These are phyloP conservation scores for Hyposoter didymator DNA, from an alignment of 2,888 invertebrate species.

Conservation along the genomic window DNA sequence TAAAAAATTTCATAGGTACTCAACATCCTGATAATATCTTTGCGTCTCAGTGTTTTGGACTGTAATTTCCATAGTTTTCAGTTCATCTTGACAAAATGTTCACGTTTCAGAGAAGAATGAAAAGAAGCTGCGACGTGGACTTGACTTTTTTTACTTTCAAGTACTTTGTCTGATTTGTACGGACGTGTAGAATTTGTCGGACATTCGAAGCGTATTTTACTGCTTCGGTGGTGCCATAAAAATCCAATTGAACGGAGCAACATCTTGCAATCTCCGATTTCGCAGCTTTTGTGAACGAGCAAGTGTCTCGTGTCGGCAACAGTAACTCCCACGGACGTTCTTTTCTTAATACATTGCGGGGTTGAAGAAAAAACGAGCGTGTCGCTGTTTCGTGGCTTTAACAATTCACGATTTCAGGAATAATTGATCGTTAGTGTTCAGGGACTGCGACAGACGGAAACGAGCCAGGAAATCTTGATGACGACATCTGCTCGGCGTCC, in stretches of 20 bases:
- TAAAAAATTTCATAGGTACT: too few relatives aligned
- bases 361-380: neutral
- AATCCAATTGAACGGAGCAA: constrained; percentile 44
- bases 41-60: neutral
- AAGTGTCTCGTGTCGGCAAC: neutral
- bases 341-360: neutral
- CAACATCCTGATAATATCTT: neutral
- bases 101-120: neutral
- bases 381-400: constrained; percentile 27
- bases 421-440: constrained; percentile 52
- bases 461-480: constrained; percentile 19
- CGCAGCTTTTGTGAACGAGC: constrained; percentile 10
- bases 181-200: neutral
- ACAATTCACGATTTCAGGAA: constrained; percentile 60
- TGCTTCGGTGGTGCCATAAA: constrained; percentile 42
- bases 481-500: neutral
- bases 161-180: constrained; percentile 9
- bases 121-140: neutral
- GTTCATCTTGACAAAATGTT: neutral
- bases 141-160: neutral
- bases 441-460: constrained; percentile 34
- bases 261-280: constrained; percentile 37
- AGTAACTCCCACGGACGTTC: constrained; percentile 11
- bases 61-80: neutral
- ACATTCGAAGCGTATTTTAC: neutral